Percentiles rank a stretch among this genome's conserved stretches.
These are phyloP conservation scores for Papilio dardanus DNA, from an alignment of 1,140 invertebrate genomes.

Conservation along the genomic window DNA sequence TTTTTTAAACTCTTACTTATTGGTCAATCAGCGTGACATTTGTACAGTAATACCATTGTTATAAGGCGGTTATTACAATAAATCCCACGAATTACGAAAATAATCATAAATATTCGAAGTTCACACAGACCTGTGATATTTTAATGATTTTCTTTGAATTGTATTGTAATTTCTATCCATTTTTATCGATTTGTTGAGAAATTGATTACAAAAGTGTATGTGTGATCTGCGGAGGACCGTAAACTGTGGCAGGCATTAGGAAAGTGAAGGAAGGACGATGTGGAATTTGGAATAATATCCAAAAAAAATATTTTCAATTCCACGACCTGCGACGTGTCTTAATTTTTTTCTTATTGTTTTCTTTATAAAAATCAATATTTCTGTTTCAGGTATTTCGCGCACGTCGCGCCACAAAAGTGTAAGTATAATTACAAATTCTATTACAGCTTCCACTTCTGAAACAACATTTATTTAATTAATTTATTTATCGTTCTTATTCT, in stretches of 20 bases:
- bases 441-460: no score
- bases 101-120: conserved; percentile 12
- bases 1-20: conserved; percentile 81
- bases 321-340: no score
- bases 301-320: no score
- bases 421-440: conserved; percentile 48
- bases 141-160: conserved; percentile 10
- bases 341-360: no score
- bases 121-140: conserved; percentile 8
- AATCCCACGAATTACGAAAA: conserved; percentile 17
- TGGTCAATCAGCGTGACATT: conserved; percentile 79
- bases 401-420: conserved; percentile 64
- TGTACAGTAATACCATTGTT: conserved; percentile 62
- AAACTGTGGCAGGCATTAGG: no score
- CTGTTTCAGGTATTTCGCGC: conserved; percentile 53
- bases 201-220: conserved; percentile 41
- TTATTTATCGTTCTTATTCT: background rate
- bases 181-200: conserved; percentile 48
- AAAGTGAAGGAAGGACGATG: no score
- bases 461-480: no score
- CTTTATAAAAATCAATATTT: conserved; percentile 21
- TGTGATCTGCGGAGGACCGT: no score
- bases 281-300: no score
- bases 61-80: conserved; percentile 53
- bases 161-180: conserved; percentile 43